A percentile compares a stretch with the other conserved stretches of the same genome.
phyloP scores from a whole-genome alignment of 2,888 invertebrate genomes.

The Antheraea assamensis region DNA sequence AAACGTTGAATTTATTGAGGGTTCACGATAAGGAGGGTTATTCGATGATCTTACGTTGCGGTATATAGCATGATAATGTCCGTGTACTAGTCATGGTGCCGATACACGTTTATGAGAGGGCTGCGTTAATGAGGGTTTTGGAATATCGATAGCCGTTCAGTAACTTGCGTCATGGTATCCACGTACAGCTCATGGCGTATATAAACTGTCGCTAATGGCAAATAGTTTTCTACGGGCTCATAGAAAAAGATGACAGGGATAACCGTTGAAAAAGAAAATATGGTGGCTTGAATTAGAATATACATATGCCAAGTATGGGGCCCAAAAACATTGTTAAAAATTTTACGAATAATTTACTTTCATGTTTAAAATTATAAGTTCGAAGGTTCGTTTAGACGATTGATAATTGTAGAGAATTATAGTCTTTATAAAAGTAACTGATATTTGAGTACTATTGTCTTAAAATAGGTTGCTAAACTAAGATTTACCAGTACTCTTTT shows the following conservation, averaged over 20 bases:
- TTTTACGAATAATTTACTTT: not conserved
- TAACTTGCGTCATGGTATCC: not conserved
- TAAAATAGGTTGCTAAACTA: not conserved
- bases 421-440: not conserved
- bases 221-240: not conserved
- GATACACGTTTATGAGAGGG: too few species aligned
- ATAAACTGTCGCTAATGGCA: not conserved
- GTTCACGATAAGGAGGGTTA: not conserved
- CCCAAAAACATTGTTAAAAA: too few species aligned
- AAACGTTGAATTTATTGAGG: not conserved
- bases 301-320: not conserved
- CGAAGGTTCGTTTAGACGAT: not conserved
- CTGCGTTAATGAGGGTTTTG: not conserved
- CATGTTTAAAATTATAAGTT: not conserved
- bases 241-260: not conserved
- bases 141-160: not conserved
- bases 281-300: not conserved
- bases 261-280: not conserved
- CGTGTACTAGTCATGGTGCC: too few species aligned
- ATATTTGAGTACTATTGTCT: not conserved
- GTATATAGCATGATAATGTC: not conserved
- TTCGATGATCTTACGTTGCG: not conserved
- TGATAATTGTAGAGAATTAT: not conserved
- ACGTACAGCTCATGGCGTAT: not conserved
- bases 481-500: not conserved